Conservation (phyloP, 2,113 vertebrate species). For the Larimichthys polyactis region DNA sequence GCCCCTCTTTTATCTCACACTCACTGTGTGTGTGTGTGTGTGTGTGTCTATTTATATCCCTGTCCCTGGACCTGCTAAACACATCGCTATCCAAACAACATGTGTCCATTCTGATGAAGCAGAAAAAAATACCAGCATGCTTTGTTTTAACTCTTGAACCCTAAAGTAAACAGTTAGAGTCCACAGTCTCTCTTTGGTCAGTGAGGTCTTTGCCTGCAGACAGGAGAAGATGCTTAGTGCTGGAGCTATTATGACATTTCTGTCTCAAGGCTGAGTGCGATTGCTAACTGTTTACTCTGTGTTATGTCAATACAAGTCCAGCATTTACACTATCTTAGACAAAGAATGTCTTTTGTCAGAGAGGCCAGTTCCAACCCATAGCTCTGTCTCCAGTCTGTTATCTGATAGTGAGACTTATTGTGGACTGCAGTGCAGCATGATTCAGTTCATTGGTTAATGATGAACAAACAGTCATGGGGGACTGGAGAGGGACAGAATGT, state of each 20-base stretch:
- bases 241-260: constrained; percentile 52
- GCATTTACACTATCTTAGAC: constrained; percentile 43
- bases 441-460: constrained; percentile 52
- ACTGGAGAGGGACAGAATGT: constrained; percentile 12
- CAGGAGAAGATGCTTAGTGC: constrained; percentile 10
- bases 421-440: constrained; percentile 19
- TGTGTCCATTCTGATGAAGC: constrained; percentile 41
- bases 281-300: constrained; percentile 55
- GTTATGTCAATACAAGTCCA: constrained; percentile 56
- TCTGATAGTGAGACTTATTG: constrained; percentile 27
- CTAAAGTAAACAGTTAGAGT: constrained; percentile 28
- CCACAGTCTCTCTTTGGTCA: constrained; percentile 26
- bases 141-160: constrained; percentile 15
- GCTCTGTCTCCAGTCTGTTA: constrained; percentile 55
- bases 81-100: constrained; percentile 19
- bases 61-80: constrained; percentile 4
- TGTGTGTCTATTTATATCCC: constrained; percentile 32
- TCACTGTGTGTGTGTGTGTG: not conserved
- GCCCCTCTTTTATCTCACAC: constrained; percentile 11
- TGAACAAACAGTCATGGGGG: constrained; percentile 53
- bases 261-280: constrained; percentile 31
- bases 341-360: constrained; percentile 54
- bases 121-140: not conserved
- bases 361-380: constrained; percentile 16
- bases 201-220: not conserved